Percentiles rank a stretch among this genome's conserved stretches.
Conservation (phyloP, 2,888 invertebrate genomes). For the Dinocampus coccinellae region DNA sequence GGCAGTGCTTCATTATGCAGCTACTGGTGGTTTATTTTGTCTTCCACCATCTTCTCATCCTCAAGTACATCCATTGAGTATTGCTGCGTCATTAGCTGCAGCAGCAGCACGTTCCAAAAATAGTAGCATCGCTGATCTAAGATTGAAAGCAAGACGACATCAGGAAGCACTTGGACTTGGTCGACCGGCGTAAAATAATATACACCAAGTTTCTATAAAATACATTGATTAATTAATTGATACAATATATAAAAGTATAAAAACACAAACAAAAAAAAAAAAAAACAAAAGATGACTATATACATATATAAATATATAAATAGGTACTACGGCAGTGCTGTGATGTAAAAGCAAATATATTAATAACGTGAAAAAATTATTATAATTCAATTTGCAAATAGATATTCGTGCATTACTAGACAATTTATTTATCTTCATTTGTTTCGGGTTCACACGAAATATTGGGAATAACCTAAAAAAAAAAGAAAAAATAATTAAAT, state of each 20-base stretch:
- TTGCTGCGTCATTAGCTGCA: slow-evolving; percentile 74
- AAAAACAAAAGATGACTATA: too few species aligned
- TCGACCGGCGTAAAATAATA: slow-evolving; percentile 60
- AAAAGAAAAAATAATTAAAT: neutral
- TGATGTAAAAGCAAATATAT: neutral
- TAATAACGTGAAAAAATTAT: neutral
- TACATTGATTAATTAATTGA: neutral
- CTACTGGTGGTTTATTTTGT: slow-evolving; percentile 74
- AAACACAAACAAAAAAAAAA: neutral
- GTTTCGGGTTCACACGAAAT: too few species aligned
- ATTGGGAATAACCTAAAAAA: too few species aligned
- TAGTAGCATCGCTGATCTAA: slow-evolving; percentile 93
- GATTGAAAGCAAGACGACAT: slow-evolving; percentile 93
- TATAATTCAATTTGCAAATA: neutral
- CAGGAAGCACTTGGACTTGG: slow-evolving; percentile 87
- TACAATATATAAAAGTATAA: neutral
- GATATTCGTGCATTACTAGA: too few species aligned
- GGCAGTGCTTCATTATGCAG: slow-evolving; percentile 77
- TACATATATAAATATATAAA: neutral
- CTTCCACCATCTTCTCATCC: slow-evolving; percentile 72
- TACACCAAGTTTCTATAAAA: neutral
- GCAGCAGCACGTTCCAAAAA: slow-evolving; percentile 88
- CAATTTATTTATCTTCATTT: too few species aligned
- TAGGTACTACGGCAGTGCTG: neutral
- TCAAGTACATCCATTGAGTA: slow-evolving; percentile 73